phyloP scores from a whole-genome alignment of 2,113 vertebrate species.

The Malurus cyaneus region DNA sequence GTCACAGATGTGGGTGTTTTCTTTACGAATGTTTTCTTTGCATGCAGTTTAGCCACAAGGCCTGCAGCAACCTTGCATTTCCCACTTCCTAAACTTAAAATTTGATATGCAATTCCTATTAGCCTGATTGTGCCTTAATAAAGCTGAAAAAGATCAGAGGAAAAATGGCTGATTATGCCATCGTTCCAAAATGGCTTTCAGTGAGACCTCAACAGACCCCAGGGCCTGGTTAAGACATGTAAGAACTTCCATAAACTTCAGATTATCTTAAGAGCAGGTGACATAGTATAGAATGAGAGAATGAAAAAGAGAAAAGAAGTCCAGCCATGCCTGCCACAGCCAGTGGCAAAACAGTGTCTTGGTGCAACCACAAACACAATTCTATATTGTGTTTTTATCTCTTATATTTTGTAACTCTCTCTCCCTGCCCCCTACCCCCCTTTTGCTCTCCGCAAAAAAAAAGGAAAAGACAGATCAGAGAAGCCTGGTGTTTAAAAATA shows the following conservation, averaged over 20 bases:
- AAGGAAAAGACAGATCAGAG: neutral
- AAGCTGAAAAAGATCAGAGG: neutral
- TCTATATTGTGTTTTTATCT: neutral
- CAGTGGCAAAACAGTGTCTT: neutral
- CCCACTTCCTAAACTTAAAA: neutral
- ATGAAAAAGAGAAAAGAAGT: neutral
- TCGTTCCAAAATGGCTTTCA: neutral
- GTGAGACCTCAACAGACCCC: neutral
- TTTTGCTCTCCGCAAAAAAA: neutral
- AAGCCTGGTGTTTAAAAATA: neutral
- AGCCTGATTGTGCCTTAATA: neutral
- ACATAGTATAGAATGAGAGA: neutral
- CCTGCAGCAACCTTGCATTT: neutral
- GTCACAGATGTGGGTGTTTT: neutral
- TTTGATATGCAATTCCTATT: neutral
- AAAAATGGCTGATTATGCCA: neutral
- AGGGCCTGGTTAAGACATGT: neutral
- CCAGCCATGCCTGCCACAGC: neutral
- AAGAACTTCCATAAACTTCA: neutral
- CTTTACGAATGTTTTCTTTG: neutral
- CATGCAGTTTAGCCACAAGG: neutral
- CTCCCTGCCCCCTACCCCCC: rapidly evolving
- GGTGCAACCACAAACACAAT: neutral
- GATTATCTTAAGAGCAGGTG: neutral
- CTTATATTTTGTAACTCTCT: neutral